phyloP scores from a whole-genome alignment of 2,113 vertebrate genomes.

The Ornithorhynchus anatinus region DNA sequence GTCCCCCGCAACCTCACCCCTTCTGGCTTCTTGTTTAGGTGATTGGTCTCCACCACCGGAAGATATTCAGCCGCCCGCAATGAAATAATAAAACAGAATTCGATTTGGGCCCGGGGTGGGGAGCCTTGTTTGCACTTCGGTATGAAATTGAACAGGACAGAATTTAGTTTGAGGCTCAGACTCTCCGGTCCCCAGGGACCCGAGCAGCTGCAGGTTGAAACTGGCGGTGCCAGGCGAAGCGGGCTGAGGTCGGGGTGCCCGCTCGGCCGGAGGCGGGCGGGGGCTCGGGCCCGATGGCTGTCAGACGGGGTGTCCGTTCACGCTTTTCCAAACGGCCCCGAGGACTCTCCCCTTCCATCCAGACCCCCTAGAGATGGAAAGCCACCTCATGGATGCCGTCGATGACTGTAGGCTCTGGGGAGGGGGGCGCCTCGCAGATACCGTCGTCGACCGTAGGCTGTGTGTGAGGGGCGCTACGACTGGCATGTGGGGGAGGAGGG shows the following conservation, averaged over 20 bases:
- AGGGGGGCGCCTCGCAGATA: not conserved
- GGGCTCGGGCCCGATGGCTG: not conserved
- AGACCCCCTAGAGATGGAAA: not conserved
- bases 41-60: not conserved
- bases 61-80: slow-evolving; percentile 15
- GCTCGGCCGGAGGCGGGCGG: not conserved
- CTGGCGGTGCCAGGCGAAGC: not conserved
- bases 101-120: slow-evolving; percentile 16
- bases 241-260: not conserved
- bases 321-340: not conserved
- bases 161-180: not conserved
- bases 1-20: slow-evolving; percentile 4
- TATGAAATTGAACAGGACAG: slow-evolving; percentile 39
- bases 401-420: not conserved
- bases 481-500: too few relatives aligned
- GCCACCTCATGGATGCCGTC: not conserved
- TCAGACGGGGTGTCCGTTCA: too few relatives aligned
- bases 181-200: too few relatives aligned
- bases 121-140: slow-evolving; percentile 41
- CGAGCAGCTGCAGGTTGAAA: not conserved
- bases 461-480: not conserved
- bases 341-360: not conserved
- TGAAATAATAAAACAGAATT: slow-evolving; percentile 26
- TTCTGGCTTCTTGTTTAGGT: not conserved
- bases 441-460: not conserved